Conservation (phyloP, 2,888 invertebrate species). For the Aleiodes testaceus region DNA sequence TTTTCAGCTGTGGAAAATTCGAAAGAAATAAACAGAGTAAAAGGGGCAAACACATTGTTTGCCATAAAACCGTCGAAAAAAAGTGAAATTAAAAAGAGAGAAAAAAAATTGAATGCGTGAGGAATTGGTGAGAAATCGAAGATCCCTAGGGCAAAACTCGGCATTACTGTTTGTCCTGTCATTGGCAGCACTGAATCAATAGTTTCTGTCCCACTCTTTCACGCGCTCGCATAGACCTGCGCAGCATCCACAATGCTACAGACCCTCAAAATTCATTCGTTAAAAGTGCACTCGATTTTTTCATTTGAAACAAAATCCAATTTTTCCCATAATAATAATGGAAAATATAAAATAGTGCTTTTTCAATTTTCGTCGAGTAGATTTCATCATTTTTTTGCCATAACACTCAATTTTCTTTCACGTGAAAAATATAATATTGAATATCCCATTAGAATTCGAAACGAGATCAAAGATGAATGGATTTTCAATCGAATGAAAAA, state of each 20-base stretch:
- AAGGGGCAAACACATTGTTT: too few species aligned
- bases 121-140: slow-evolving; percentile 7
- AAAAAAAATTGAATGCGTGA: background rate
- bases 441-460: background rate
- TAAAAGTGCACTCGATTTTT: slow-evolving; percentile 51
- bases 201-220: slow-evolving; percentile 29
- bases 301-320: too few species aligned
- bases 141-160: slow-evolving; percentile 16
- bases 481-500: slow-evolving; percentile 3
- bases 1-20: too few species aligned
- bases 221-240: slow-evolving; percentile 44
- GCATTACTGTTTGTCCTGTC: background rate
- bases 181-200: slow-evolving; percentile 30
- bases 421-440: slow-evolving; percentile 3
- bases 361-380: too few species aligned
- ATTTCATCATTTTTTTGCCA: too few species aligned
- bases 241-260: slow-evolving; percentile 47
- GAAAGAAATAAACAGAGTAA: background rate
- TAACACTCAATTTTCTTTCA: background rate
- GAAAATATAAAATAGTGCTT: too few species aligned
- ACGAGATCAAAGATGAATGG: slow-evolving; percentile 2
- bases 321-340: too few species aligned
- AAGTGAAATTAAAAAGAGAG: background rate
- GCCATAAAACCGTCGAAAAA: too few species aligned
- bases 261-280: slow-evolving; percentile 55